These are phyloP conservation scores for Copsychus sechellarum DNA, from an alignment of 2,113 vertebrate genomes.

Conservation along the genomic window DNA sequence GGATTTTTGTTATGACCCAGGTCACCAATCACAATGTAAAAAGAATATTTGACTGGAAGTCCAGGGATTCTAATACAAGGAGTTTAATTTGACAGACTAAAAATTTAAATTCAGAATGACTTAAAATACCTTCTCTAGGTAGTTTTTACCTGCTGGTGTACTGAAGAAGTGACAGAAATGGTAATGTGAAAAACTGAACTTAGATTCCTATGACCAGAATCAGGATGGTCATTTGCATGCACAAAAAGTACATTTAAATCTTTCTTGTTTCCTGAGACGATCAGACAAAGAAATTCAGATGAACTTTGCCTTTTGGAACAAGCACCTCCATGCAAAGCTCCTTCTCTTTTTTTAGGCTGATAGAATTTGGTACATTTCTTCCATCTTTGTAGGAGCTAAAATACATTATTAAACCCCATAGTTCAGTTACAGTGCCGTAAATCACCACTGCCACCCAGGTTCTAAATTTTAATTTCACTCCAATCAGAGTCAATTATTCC, in stretches of 20 bases:
- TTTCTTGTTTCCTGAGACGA: neutral
- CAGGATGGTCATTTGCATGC: neutral
- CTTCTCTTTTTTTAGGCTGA: neutral
- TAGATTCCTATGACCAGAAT: neutral
- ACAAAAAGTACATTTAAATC: neutral
- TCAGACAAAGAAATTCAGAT: neutral
- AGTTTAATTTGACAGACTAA: neutral
- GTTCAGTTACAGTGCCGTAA: neutral
- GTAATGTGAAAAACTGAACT: neutral
- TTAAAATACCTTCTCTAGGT: neutral
- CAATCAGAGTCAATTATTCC: slow-evolving; percentile 25
- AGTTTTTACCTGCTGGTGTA: neutral
- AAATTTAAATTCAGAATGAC: neutral
- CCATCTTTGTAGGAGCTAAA: neutral
- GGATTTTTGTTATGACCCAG: neutral
- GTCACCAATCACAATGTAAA: neutral
- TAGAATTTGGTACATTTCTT: neutral
- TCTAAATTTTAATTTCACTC: slow-evolving; percentile 10
- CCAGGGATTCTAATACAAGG: neutral
- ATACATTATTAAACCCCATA: neutral
- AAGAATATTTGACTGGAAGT: neutral
- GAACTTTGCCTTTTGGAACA: neutral
- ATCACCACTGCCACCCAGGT: neutral
- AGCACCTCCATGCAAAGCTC: neutral
- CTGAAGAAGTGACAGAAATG: neutral